Evolutionary conservation across 2,888 invertebrate species (phyloP).

Genomic region (Synanthedon formicaeformis): DNA sequence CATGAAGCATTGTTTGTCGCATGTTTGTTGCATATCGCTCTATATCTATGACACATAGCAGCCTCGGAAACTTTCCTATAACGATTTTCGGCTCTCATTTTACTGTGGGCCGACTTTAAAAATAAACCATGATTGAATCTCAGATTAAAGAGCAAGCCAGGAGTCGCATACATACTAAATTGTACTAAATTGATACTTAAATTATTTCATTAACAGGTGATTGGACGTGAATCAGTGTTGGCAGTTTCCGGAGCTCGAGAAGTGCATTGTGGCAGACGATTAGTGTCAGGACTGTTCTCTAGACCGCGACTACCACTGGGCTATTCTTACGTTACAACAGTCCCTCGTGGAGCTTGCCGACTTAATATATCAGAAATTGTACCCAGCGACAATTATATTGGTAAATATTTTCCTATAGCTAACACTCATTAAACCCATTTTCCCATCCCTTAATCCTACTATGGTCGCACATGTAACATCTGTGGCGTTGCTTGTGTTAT

Average conservation of each 20-base stretch:
- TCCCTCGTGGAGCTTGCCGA: constrained; percentile 89
- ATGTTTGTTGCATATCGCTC: neutral
- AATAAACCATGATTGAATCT: no score
- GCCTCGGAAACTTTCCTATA: no score
- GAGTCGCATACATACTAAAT: no score
- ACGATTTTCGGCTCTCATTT: no score
- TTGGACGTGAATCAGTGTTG: constrained; percentile 88
- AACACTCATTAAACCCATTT: no score
- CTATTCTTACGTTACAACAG: constrained; percentile 85
- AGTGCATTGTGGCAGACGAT: constrained; percentile 71
- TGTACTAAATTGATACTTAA: no score
- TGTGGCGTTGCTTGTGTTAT: no score
- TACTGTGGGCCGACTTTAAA: no score
- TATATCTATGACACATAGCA: no score
- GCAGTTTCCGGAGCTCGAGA: constrained; percentile 65
- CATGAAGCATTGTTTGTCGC: constrained; percentile 26
- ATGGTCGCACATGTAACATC: no score
- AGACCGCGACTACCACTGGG: constrained; percentile 84
- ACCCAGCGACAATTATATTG: constrained; percentile 85
- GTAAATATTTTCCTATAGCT: constrained; percentile 56
- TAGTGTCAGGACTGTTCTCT: constrained; percentile 88
- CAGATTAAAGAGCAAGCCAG: no score
- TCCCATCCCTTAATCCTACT: no score
- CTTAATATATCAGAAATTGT: constrained; percentile 87
- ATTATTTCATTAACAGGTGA: constrained; percentile 70